Evolutionary conservation across 1,140 invertebrate genomes (phyloP), one percentile per base, ranked within the genome.

Genomic region (Probaryconus sp.): DNA sequence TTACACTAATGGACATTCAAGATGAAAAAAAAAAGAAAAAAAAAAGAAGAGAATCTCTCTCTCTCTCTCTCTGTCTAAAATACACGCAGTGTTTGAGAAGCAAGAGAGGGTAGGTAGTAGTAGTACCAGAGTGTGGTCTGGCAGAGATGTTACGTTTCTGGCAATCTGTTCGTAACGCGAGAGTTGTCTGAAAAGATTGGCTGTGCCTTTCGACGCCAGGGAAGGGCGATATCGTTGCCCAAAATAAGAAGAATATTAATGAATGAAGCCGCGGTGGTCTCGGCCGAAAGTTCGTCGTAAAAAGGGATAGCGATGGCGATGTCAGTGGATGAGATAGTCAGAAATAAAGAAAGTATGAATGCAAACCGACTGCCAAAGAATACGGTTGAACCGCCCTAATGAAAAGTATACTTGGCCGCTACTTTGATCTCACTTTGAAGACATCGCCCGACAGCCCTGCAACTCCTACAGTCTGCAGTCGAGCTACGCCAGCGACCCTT

Each of bases 1-100:
- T 87, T 87, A 87, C 85, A 84, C 84, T 87, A 86, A 87, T 87
- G 84, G 83, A 86, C 78, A 83, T 83, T 64, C 40, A 56, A 67
- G 73, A 76, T 67, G 65, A 60, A 69, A 69, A 55, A 55, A 68
- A 47, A 58, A 45, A 33, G 69, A 42, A 37, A 51, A 21, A 35
- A 26, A 42, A 28, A n/a, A n/a, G n/a, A n/a, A n/a, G n/a, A n/a
- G n/a, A n/a, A n/a, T n/a, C n/a, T n/a, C n/a, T n/a, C n/a, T n/a
- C n/a, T 3, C 31, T 53, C 53, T 35, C 51, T 64, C 28, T 64
- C 40, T 58, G 61, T 61, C 60, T 45, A 53, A 60, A 76, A 70
- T 55, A 43, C 47, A 42, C 40, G 42, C 20, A 37, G 43, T 72
- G 64, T 76, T 72, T 72, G 68, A 70, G 38, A 35, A 70, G 71